These are phyloP conservation scores for Crenichthys baileyi DNA, from an alignment of 2,797 vertebrate genomes.

Conservation along the genomic window DNA sequence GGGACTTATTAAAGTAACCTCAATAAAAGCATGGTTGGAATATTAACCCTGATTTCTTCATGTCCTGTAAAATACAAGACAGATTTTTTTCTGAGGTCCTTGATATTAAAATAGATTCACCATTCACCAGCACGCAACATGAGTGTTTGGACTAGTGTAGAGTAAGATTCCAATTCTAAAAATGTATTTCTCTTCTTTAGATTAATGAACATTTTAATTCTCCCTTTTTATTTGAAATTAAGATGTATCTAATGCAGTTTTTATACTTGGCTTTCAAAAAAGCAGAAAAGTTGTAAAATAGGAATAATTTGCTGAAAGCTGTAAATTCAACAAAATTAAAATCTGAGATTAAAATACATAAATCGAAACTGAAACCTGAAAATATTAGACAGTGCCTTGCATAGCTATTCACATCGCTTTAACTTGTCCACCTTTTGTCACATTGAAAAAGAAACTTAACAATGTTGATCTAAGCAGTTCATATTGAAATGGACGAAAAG, in stretches of 20 bases:
- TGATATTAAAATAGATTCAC: too few relatives aligned
- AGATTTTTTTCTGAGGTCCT: neutral
- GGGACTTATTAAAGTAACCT: conserved; percentile 39
- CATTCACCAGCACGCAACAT: neutral
- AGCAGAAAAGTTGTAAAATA: neutral
- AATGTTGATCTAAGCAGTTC: too few relatives aligned
- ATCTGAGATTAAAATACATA: too few relatives aligned
- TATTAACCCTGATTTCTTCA: conserved; percentile 22
- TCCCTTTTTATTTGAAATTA: neutral
- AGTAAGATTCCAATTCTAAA: neutral
- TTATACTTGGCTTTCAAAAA: neutral
- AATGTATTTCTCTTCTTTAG: neutral
- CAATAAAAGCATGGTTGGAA: conserved; percentile 34
- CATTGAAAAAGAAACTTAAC: too few relatives aligned
- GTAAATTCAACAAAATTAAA: neutral
- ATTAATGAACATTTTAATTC: neutral
- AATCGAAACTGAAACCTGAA: too few relatives aligned
- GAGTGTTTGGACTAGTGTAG: neutral
- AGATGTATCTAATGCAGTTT: neutral
- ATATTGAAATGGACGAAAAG: too few relatives aligned
- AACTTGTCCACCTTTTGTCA: too few relatives aligned
- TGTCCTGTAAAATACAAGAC: neutral
- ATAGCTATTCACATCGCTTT: too few relatives aligned
- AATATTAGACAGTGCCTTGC: too few relatives aligned
- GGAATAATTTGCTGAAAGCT: neutral